Conservation (phyloP, 2,888 invertebrate genomes). For the Podotricha telesiphe region DNA sequence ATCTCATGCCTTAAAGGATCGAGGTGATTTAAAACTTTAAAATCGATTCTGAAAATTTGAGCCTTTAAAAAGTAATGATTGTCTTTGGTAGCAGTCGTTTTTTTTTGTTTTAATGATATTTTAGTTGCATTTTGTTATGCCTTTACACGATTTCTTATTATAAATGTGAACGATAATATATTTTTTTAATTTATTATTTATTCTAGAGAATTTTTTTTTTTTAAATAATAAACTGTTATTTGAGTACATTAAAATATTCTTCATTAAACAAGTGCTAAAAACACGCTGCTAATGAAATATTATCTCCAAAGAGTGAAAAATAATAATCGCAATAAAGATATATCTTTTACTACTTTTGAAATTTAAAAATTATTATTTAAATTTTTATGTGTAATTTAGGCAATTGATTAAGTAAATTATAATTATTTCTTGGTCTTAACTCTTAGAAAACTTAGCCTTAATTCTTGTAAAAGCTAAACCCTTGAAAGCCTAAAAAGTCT, state of each 20-base stretch:
- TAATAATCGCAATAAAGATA: too few species aligned
- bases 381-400: too few species aligned
- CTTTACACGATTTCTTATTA: constrained; percentile 23
- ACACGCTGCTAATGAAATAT: too few species aligned
- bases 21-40: constrained; percentile 45
- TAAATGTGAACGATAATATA: constrained; percentile 7
- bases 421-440: too few species aligned
- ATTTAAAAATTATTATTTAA: too few species aligned
- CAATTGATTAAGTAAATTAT: too few species aligned
- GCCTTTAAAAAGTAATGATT: constrained; percentile 41
- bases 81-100: constrained; percentile 36
- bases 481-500: too few species aligned
- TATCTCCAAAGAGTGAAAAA: too few species aligned
- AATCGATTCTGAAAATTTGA: constrained; percentile 42
- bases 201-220: not conserved
- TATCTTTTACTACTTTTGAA: too few species aligned
- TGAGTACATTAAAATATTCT: constrained; percentile 1
- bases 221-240: not conserved
- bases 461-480: too few species aligned
- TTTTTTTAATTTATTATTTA: constrained; percentile 12
- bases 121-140: constrained; percentile 15
- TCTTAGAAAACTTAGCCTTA: too few species aligned
- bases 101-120: constrained; percentile 20
- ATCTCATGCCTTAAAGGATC: constrained; percentile 34
- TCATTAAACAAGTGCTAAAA: too few species aligned